Evolutionary conservation across 2,888 invertebrate genomes (phyloP).

Genomic region (Seladonia tumulorum): DNA sequence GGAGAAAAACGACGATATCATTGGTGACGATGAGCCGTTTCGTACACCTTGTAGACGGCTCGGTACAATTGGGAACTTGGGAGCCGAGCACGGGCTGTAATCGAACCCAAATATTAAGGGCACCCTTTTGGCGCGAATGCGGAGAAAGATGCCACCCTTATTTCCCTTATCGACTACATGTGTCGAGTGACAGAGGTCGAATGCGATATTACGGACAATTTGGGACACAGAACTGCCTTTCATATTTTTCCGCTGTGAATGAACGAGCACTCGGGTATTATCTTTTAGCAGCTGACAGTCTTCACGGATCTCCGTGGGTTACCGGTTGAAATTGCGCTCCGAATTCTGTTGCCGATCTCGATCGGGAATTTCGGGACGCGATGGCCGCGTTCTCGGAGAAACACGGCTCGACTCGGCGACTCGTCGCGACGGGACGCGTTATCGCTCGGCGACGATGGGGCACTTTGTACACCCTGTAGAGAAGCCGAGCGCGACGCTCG

Average conservation of each 20-base stretch:
- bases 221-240: background rate
- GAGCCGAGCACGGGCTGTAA: background rate
- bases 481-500: constrained; percentile 49
- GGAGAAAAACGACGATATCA: background rate
- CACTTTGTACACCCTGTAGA: constrained; percentile 46
- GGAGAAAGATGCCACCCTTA: background rate
- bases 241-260: background rate
- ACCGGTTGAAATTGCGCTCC: background rate
- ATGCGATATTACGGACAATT: background rate
- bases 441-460: background rate
- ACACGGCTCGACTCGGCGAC: background rate
- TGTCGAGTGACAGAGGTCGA: background rate
- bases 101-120: background rate
- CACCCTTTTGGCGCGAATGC: background rate
- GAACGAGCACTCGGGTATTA: constrained; percentile 73
- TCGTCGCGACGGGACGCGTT: background rate
- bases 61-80: constrained; percentile 9
- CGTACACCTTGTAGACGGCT: constrained; percentile 41
- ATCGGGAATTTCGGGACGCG: background rate
- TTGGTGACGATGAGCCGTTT: background rate
- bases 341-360: background rate
- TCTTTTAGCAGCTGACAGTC: constrained; percentile 68
- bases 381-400: background rate
- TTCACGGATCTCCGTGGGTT: background rate
- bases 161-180: background rate